A percentile compares a stretch with the other conserved stretches of the same genome.
phyloP scores from a whole-genome alignment of 2,888 invertebrate species.

The Deilephila elpenor region DNA sequence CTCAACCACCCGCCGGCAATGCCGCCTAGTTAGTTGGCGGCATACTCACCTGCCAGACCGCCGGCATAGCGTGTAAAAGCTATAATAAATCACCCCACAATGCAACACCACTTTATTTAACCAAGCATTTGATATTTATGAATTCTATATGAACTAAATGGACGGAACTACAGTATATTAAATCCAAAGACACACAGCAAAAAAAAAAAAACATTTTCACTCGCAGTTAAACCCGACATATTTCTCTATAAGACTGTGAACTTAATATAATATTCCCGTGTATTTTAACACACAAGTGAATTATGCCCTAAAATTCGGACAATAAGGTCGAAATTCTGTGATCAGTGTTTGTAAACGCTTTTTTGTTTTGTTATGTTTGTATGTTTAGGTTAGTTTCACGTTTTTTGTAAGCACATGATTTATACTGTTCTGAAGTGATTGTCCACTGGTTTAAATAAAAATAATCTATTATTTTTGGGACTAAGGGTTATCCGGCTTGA shows the following conservation, averaged over 20 bases:
- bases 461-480: too few species aligned
- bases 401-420: slow-evolving; percentile 19
- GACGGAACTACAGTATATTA: too few species aligned
- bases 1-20: too few species aligned
- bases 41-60: too few species aligned
- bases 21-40: too few species aligned
- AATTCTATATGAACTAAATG: not conserved
- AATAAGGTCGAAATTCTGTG: slow-evolving; percentile 17
- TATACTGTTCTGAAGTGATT: not conserved
- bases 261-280: not conserved
- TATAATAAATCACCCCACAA: too few species aligned
- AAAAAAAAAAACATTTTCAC: not conserved
- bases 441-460: not conserved
- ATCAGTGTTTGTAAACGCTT: not conserved
- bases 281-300: slow-evolving; percentile 1
- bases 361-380: slow-evolving; percentile 10
- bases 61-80: too few species aligned
- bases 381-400: not conserved
- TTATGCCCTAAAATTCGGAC: not conserved
- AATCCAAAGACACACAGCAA: too few species aligned
- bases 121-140: too few species aligned
- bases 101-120: too few species aligned
- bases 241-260: slow-evolving; percentile 16
- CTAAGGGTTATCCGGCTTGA: too few species aligned
- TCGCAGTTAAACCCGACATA: not conserved